Percentiles rank a stretch among this genome's conserved stretches.
phyloP scores from a whole-genome alignment of 2,113 vertebrate genomes.

The Urocolius indicus region DNA sequence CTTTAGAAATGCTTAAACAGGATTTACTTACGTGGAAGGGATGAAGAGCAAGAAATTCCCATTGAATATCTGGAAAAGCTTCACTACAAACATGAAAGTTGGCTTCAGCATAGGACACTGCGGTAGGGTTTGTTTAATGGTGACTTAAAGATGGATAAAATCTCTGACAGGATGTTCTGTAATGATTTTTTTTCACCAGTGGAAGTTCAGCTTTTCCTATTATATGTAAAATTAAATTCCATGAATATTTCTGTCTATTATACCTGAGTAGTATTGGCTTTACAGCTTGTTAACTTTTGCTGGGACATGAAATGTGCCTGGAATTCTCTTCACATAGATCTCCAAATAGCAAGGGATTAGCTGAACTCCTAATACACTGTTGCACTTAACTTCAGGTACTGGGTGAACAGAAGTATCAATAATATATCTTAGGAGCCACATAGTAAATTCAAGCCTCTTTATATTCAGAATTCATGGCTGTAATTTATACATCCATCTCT shows the following conservation, averaged over 20 bases:
- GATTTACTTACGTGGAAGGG: slow-evolving; percentile 86
- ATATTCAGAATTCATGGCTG: not conserved
- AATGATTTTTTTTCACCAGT: not conserved
- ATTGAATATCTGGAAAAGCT: slow-evolving; percentile 95
- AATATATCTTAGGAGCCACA: not conserved
- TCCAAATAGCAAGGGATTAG: not conserved
- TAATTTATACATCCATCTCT: not conserved
- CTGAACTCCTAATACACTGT: not conserved
- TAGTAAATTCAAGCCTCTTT: not conserved
- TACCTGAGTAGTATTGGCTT: not conserved
- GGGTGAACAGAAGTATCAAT: not conserved
- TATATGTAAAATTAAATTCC: not conserved
- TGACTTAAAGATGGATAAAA: no score
- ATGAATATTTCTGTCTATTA: not conserved
- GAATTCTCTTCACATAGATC: not conserved
- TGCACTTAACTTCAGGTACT: not conserved
- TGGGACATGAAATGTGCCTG: accelerated
- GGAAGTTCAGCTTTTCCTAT: not conserved
- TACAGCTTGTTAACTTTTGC: not conserved
- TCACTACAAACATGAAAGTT: slow-evolving; percentile 93
- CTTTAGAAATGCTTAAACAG: slow-evolving; percentile 89
- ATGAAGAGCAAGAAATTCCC: slow-evolving; percentile 92
- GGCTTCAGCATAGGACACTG: slow-evolving; percentile 90
- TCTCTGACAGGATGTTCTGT: not conserved
- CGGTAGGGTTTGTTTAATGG: slow-evolving; percentile 72